phyloP scores from a whole-genome alignment of 1,140 invertebrate genomes.

The Gonioctena quinquepunctata region DNA sequence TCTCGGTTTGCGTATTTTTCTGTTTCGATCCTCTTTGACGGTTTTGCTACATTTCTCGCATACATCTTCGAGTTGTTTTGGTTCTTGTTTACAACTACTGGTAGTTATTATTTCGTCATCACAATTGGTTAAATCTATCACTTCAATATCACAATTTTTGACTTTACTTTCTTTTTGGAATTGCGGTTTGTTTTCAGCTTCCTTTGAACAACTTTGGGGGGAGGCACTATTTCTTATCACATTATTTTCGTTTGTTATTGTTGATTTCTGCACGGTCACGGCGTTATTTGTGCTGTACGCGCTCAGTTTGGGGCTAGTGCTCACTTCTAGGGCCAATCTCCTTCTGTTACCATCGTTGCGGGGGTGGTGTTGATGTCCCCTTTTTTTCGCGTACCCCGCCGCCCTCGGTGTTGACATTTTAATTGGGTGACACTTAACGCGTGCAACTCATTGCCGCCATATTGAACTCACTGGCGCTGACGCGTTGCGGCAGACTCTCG shows the following conservation, averaged over 20 bases:
- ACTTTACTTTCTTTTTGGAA: slow-evolving; percentile 9
- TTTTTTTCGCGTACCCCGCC: slow-evolving; percentile 65
- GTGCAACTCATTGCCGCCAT: slow-evolving; percentile 56
- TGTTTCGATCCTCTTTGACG: slow-evolving; percentile 41
- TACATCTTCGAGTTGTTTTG: neutral
- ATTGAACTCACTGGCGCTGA: slow-evolving; percentile 51
- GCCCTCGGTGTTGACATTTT: slow-evolving; percentile 59
- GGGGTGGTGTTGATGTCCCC: slow-evolving; percentile 80
- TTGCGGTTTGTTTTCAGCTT: slow-evolving; percentile 3
- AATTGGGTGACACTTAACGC: slow-evolving; percentile 53
- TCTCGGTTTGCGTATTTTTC: slow-evolving; percentile 35
- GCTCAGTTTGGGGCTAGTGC: slow-evolving; percentile 22
- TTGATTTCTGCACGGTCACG: slow-evolving; percentile 50
- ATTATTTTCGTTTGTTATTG: slow-evolving; percentile 46
- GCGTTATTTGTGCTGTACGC: slow-evolving; percentile 37
- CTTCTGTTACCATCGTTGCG: slow-evolving; percentile 58
- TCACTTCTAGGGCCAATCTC: slow-evolving; percentile 51
- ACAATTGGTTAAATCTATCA: slow-evolving; percentile 54
- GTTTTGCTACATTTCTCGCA: slow-evolving; percentile 21
- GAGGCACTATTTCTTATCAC: slow-evolving; percentile 24
- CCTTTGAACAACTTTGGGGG: too few species aligned
- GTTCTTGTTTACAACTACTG: slow-evolving; percentile 23
- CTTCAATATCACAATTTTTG: slow-evolving; percentile 47
- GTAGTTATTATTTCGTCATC: slow-evolving; percentile 45
- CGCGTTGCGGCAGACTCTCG: slow-evolving; percentile 10